Evolutionary conservation across 2,888 invertebrate genomes (phyloP).

Genomic region (Stegophylla sp.): DNA sequence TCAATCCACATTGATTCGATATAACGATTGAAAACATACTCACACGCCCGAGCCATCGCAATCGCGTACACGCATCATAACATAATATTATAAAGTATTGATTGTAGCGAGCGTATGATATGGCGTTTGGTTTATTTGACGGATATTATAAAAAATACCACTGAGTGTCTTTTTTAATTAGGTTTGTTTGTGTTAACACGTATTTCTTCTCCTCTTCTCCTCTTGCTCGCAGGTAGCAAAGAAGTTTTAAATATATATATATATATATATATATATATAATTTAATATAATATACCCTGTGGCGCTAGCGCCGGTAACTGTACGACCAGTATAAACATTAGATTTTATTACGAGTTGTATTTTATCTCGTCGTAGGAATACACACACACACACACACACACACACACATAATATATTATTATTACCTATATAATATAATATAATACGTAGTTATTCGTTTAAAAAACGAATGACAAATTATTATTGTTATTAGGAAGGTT

Average conservation of each 20-base stretch:
- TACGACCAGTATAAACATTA: slow-evolving; percentile 11
- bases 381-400: too few species aligned
- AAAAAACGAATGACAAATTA: slow-evolving; percentile 28
- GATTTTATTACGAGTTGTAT: slow-evolving; percentile 41
- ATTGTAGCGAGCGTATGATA: too few species aligned
- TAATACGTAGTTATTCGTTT: too few species aligned
- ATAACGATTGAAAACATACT: slow-evolving; percentile 18
- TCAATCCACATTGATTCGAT: neutral
- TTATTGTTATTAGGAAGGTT: slow-evolving; percentile 1
- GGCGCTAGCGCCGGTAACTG: slow-evolving; percentile 8
- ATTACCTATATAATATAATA: too few species aligned
- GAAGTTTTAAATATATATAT: neutral
- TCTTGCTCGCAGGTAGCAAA: neutral
- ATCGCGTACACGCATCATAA: too few species aligned
- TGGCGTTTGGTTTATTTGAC: slow-evolving; percentile 20
- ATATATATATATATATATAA: neutral
- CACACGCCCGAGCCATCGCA: neutral
- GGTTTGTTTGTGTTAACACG: slow-evolving; percentile 30
- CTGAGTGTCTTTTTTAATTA: neutral
- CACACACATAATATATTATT: too few species aligned
- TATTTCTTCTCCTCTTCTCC: slow-evolving; percentile 12
- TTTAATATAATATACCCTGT: neutral
- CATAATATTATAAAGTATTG: too few species aligned
- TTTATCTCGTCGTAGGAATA: neutral
- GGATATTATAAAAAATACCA: neutral